A percentile compares a stretch with the other conserved stretches of the same genome.
Conservation (phyloP, 2,888 invertebrate species). For the Cantharis rufa region DNA sequence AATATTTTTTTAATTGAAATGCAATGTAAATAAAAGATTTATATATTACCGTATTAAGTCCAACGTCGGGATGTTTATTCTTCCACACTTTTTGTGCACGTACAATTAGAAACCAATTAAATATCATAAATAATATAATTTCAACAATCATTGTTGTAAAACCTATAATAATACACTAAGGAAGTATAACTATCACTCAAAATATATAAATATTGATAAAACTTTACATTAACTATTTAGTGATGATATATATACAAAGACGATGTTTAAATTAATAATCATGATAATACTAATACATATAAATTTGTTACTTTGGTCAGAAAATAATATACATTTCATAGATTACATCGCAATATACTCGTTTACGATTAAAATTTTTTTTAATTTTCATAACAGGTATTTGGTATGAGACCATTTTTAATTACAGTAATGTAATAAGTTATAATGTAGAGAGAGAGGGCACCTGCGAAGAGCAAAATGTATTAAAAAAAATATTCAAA, state of each 20-base stretch:
- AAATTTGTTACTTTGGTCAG: not conserved
- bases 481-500: too few species aligned
- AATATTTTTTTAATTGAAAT: not conserved
- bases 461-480: too few species aligned
- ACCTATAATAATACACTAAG: not conserved
- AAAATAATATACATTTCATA: not conserved
- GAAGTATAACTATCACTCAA: not conserved
- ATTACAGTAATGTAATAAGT: too few species aligned
- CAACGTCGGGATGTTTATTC: conserved; percentile 1
- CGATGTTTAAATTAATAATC: not conserved
- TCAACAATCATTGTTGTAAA: not conserved
- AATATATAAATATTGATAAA: not conserved
- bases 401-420: too few species aligned
- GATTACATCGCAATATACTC: not conserved
- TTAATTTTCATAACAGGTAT: not conserved
- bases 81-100: not conserved
- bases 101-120: not conserved
- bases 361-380: not conserved
- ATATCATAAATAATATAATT: not conserved
- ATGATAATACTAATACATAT: not conserved
- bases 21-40: not conserved
- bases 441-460: too few species aligned
- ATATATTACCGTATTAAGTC: conserved; percentile 3
- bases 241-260: not conserved
- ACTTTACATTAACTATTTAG: not conserved